A percentile compares a stretch with the other conserved stretches of the same genome.
These are phyloP conservation scores for Dynastes grantii DNA, from an alignment of 2,888 invertebrate genomes.

Conservation along the genomic window DNA sequence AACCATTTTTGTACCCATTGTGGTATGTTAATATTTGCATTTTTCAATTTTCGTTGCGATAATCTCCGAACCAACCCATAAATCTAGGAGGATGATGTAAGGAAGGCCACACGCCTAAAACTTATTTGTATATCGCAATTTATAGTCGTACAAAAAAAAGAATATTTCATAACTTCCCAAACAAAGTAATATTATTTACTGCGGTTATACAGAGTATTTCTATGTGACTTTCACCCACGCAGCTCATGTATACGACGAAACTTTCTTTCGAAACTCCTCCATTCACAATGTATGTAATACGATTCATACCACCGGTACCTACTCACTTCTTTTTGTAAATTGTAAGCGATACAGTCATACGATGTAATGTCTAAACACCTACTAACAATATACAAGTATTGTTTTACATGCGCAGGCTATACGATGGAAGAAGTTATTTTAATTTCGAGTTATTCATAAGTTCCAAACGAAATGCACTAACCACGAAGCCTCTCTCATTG, in stretches of 20 bases:
- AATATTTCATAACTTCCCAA: constrained; percentile 32
- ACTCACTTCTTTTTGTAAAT: background rate
- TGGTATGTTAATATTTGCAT: constrained; percentile 2
- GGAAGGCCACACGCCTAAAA: constrained; percentile 12
- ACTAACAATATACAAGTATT: background rate
- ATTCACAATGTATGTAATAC: constrained; percentile 21
- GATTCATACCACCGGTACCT: constrained; percentile 8
- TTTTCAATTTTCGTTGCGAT: constrained; percentile 3
- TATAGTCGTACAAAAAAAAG: constrained; percentile 11
- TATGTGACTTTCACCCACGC: constrained; percentile 45
- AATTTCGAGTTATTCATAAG: constrained; percentile 11
- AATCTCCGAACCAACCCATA: constrained; percentile 8
- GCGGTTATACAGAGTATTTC: constrained; percentile 28
- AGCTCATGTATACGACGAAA: constrained; percentile 16
- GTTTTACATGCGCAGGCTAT: background rate
- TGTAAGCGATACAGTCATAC: background rate
- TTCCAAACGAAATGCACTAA: constrained; percentile 12
- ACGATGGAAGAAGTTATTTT: background rate
- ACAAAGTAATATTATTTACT: constrained; percentile 32
- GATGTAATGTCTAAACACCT: too few relatives aligned
- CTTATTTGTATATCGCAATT: background rate
- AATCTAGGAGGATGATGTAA: constrained; percentile 12
- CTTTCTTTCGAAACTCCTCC: constrained; percentile 36
- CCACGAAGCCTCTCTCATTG: constrained; percentile 17
- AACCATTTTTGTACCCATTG: background rate